Conservation (phyloP, 2,888 invertebrate genomes). For the Sphaerophoria rueppellii region DNA sequence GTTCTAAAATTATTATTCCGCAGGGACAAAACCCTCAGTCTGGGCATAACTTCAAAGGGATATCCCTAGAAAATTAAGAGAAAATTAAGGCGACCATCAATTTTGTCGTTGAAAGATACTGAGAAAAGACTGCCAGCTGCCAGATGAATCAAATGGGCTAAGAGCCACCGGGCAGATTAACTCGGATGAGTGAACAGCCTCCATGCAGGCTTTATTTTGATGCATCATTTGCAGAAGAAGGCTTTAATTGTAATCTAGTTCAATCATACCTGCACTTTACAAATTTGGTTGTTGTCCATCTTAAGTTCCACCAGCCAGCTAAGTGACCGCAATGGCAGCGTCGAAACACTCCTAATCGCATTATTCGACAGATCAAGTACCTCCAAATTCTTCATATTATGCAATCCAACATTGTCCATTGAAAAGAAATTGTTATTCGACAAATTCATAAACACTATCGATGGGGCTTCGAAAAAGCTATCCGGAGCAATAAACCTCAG, state of each 20-base stretch:
- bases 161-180: no score
- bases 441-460: constrained; percentile 91
- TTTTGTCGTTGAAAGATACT: no score
- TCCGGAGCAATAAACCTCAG: constrained; percentile 88
- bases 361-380: constrained; percentile 93
- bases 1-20: constrained; percentile 89
- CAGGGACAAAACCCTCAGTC: constrained; percentile 90
- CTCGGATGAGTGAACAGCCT: no score
- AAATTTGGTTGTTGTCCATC: constrained; percentile 92
- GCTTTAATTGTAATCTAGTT: neutral
- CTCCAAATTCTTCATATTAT: constrained; percentile 89
- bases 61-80: constrained; percentile 83
- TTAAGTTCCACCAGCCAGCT: constrained; percentile 94
- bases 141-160: no score
- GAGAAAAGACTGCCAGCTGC: no score
- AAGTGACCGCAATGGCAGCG: constrained; percentile 87
- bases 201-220: no score
- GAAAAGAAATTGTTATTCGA: constrained; percentile 90
- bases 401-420: constrained; percentile 89
- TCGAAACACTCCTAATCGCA: constrained; percentile 87
- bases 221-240: no score
- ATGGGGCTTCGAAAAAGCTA: constrained; percentile 90
- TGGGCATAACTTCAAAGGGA: constrained; percentile 92
- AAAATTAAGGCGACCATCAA: neutral
- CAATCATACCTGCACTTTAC: constrained; percentile 85